Base-by-base conservation (phyloP, 2,888 invertebrate genomes). In the Tholera decimalis region DNA sequence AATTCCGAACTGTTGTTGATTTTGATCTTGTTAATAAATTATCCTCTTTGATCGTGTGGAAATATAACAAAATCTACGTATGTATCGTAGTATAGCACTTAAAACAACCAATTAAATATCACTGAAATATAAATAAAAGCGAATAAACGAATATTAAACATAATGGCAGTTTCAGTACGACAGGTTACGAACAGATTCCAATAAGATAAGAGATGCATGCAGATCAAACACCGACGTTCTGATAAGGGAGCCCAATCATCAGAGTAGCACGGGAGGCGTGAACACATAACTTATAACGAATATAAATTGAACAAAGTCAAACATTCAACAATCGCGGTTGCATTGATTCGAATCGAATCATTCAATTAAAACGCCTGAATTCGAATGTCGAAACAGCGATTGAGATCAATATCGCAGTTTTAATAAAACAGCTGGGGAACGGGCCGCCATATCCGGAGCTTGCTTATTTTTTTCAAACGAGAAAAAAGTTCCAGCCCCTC, bases 351-450 rank as follows among this genome's bases (percentile, higher is more conserved):
- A 84, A 86, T 85, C 83, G 86, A 86, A 88, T 91, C 86, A 91
- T 92, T 92, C 91, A 92, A 92, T 92, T 92, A 91, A 91, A 90
- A 83, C 80, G 79, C 82, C 76, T 77, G 81, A 77, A 73, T 73
- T 81, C 77, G 75, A 85, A 89, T 83, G 86, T 63, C 76, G 79
- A 83, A 91, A 88, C 86, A 82, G 78, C 85, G 85, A 87, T 88
- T 83, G 88, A 92, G 93, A 94, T 94, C 91, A 88, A 91, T 93
- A 94, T 94, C 93, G 89, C 89, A 88, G 90, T 92, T 94, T 94
- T 94, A 94, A 94, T 94, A 93, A 94, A 94, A 92, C 94, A 94
- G 93, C 91, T 90, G 92, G 91, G 86, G 90, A 90, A 90, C 89
- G 88, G 74, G 87, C 89, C 88, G 83, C 91, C 91, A 91, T 93